Percentiles rank a stretch among this genome's conserved stretches.
Conservation (phyloP, 23 tunicate species). For the Pegea sp. region DNA sequence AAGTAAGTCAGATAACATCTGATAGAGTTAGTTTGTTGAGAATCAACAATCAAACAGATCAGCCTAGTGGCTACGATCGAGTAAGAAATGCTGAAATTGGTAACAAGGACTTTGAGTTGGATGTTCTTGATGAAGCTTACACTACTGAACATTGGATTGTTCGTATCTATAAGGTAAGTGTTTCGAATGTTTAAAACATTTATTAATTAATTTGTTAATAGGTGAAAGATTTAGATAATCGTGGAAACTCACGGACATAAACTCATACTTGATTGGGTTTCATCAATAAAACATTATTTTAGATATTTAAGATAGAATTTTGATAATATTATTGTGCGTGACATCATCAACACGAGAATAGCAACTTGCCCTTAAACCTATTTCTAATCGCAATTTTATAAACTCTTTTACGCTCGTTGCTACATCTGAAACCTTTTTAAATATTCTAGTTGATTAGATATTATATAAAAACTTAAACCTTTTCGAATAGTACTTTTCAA, state of each 20-base stretch:
- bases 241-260: slow-evolving; percentile 80
- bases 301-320: too few relatives aligned
- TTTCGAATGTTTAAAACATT: neutral
- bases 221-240: slow-evolving; percentile 89
- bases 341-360: too few relatives aligned
- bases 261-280: too few relatives aligned
- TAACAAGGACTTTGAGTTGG: slow-evolving; percentile 89
- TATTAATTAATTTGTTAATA: slow-evolving; percentile 3
- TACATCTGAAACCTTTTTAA: too few relatives aligned
- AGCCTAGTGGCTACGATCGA: slow-evolving; percentile 93
- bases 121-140: slow-evolving; percentile 97
- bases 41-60: slow-evolving; percentile 9
- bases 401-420: too few relatives aligned
- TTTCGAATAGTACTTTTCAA: too few relatives aligned
- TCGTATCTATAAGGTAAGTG: slow-evolving; percentile 62
- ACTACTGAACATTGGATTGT: slow-evolving; percentile 94
- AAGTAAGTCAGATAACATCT: slow-evolving; percentile 20
- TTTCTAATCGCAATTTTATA: too few relatives aligned
- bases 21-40: neutral
- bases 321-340: too few relatives aligned
- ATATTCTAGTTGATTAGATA: too few relatives aligned
- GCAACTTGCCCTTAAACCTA: too few relatives aligned
- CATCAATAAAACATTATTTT: too few relatives aligned
- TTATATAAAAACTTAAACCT: too few relatives aligned
- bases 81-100: slow-evolving; percentile 91